A percentile compares a stretch with the other conserved stretches of the same genome.
Evolutionary conservation across 2,797 vertebrate genomes (phyloP).

Genomic region (Mus caroli): DNA sequence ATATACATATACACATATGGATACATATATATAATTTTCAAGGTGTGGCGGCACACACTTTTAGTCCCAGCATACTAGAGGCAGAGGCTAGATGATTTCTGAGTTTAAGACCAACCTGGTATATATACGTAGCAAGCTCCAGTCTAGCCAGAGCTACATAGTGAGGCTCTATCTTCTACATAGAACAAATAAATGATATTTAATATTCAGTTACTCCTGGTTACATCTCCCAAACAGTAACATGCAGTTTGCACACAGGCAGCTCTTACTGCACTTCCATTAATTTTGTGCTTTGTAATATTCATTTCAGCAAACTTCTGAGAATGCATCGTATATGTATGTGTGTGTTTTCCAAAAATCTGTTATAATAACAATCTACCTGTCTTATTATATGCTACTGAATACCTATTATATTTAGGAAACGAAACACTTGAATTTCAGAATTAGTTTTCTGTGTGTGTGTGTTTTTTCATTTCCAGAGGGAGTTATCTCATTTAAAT

Average conservation of each 20-base stretch:
- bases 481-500: constrained; percentile 28
- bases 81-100: background rate
- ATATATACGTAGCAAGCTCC: background rate
- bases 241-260: constrained; percentile 35
- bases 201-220: background rate
- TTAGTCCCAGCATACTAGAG: background rate
- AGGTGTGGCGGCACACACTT: background rate
- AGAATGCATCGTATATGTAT: background rate
- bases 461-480: constrained; percentile 5
- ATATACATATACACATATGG: background rate
- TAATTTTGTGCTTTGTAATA: constrained; percentile 47
- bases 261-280: constrained; percentile 2
- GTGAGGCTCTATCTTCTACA: background rate
- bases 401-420: constrained; percentile 6
- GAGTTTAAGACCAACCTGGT: background rate
- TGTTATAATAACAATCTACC: constrained; percentile 23
- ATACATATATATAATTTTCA: too few relatives aligned
- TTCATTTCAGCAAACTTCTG: background rate
- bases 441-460: constrained; percentile 47
- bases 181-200: constrained; percentile 17
- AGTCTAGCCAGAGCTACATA: background rate
- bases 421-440: constrained; percentile 23
- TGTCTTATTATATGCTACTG: constrained; percentile 4
- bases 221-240: constrained; percentile 22
- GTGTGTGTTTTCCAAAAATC: background rate